phyloP scores from a whole-genome alignment of 2,113 vertebrate species.

The Cyrtonyx montezumae region DNA sequence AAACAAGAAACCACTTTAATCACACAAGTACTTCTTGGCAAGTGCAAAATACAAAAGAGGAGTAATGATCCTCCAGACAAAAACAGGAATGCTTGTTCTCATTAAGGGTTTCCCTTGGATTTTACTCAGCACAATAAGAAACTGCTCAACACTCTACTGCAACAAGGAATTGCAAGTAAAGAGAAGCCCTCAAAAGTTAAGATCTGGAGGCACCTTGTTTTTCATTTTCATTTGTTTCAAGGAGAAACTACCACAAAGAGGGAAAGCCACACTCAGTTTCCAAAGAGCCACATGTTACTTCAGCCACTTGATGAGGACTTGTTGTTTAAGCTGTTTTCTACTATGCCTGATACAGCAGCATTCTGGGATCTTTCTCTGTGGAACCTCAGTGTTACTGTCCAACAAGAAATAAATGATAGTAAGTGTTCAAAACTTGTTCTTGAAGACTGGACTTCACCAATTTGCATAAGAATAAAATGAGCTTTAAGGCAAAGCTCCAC shows the following conservation, averaged over 20 bases:
- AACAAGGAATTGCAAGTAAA: not conserved
- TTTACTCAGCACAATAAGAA: not conserved
- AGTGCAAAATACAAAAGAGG: not conserved
- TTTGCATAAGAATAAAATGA: not conserved
- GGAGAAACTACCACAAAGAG: not conserved
- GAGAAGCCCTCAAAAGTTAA: not conserved
- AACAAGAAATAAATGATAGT: not conserved
- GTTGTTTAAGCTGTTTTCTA: not conserved
- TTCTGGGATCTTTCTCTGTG: not conserved
- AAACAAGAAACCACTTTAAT: slow-evolving; percentile 35
- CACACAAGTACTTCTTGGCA: slow-evolving; percentile 2
- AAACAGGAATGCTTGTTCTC: slow-evolving; percentile 22
- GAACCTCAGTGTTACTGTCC: not conserved
- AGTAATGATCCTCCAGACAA: not conserved
- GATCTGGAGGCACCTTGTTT: not conserved
- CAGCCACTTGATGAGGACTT: not conserved
- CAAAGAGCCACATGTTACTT: not conserved
- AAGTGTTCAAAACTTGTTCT: not conserved
- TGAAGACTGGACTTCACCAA: not conserved
- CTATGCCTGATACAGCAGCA: not conserved
- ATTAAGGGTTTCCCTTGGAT: slow-evolving; percentile 10
- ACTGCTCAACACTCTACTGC: not conserved
- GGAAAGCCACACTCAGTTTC: not conserved
- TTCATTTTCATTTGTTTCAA: not conserved
- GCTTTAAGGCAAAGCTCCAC: not conserved